Conservation (phyloP, 1,140 invertebrate genomes). For the Panonychus citri region DNA sequence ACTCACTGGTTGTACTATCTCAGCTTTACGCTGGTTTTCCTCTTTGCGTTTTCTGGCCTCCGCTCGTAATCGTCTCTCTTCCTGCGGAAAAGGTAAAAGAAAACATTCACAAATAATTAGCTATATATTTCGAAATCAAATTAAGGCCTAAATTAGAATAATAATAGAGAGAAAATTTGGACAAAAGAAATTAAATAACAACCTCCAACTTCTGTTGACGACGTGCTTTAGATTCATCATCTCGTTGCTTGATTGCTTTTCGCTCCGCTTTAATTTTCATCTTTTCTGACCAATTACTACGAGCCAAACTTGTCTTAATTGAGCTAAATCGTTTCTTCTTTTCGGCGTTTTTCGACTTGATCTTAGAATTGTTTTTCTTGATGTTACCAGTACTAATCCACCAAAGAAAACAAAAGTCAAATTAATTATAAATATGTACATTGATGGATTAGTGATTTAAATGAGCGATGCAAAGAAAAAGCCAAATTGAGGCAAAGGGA, state of each 20-base stretch:
- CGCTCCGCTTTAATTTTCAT: slow-evolving; percentile 6
- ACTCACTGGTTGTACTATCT: slow-evolving; percentile 1
- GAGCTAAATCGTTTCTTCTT: too few relatives aligned
- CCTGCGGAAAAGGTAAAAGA: neutral
- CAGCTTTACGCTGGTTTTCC: slow-evolving; percentile 6
- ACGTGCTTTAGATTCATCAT: neutral
- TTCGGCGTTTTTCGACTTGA: too few relatives aligned
- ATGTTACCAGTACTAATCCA: too few relatives aligned
- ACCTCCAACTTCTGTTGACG: neutral
- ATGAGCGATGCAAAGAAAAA: too few relatives aligned
- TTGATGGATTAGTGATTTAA: too few relatives aligned
- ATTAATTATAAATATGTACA: too few relatives aligned
- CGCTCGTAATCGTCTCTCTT: neutral
- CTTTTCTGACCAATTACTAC: slow-evolving; percentile 5
- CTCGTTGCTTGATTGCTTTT: neutral
- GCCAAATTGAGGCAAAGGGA: too few relatives aligned
- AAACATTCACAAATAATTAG: too few relatives aligned
- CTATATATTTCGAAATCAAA: too few relatives aligned
- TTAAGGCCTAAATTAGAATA: too few relatives aligned
- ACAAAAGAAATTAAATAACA: neutral
- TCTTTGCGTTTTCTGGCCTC: slow-evolving; percentile 1
- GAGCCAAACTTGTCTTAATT: neutral
- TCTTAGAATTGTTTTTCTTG: too few relatives aligned
- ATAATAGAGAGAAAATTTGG: neutral
- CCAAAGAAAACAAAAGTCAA: too few relatives aligned